These are phyloP conservation scores for Notarius lentiginosus DNA, from an alignment of 2,113 vertebrate species.

Conservation along the genomic window DNA sequence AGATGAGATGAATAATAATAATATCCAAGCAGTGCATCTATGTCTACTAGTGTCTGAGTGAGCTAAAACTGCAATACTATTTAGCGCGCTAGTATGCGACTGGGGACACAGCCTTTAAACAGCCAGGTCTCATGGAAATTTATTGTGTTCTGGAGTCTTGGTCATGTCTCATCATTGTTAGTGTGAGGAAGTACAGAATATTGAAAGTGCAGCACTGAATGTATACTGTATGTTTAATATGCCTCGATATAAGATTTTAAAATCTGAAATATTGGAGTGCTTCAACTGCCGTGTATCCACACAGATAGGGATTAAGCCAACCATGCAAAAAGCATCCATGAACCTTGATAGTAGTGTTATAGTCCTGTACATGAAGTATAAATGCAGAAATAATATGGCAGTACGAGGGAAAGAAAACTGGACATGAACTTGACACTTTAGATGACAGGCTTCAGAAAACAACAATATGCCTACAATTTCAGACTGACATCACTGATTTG, in stretches of 20 bases:
- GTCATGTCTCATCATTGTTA: neutral
- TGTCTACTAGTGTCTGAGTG: neutral
- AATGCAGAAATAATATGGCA: conserved; percentile 16
- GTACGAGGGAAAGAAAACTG: conserved; percentile 4
- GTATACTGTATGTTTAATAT: neutral
- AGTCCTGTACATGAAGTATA: neutral
- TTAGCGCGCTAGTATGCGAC: neutral
- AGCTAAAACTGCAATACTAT: neutral
- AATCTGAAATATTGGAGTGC: neutral
- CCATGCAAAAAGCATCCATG: neutral
- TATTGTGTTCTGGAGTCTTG: neutral
- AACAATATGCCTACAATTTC: conserved; percentile 9
- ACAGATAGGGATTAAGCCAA: neutral
- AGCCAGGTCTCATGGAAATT: neutral
- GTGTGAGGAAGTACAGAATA: neutral
- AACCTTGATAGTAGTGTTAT: neutral
- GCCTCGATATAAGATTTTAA: neutral
- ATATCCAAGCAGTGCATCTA: neutral
- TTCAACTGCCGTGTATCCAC: neutral
- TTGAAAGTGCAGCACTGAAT: neutral
- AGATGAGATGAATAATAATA: neutral
- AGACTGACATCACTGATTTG: conserved; percentile 8
- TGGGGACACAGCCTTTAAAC: neutral
- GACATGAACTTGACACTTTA: conserved; percentile 10
- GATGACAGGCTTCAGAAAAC: neutral